Base-by-base conservation (phyloP, 1,140 invertebrate species). In the Drosophila quadrilineata region DNA sequence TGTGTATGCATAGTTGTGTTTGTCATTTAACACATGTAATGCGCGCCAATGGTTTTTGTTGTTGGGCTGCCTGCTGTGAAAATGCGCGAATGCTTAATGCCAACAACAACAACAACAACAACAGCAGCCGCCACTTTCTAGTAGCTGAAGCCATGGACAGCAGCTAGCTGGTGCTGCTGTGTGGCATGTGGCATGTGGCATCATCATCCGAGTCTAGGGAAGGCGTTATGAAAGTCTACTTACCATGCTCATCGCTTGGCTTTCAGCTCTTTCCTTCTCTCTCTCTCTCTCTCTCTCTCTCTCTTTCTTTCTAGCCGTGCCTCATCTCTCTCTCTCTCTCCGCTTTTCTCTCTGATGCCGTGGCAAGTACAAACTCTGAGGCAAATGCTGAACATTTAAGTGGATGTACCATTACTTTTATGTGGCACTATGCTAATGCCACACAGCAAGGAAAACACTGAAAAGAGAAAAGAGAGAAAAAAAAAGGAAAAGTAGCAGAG, bases 1-100 rank as follows among this genome's bases (percentile, higher is more conserved):
- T 31, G 49, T 48, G 56, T 50, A 75, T 71, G 75, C 75, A 80
- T 65, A 82, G 77, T 69, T 77, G 72, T 76, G 58, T 58, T 68
- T 72, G 67, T 60, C 67, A 71, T 63, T 62, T 69, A 65, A 84
- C 76, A 82, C 71, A 76, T 80, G 75, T 82, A 60, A 68, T 68
- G 53, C 70, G 46, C 29, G 52, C 48, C 48, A 70, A 65, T 59
- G 66, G 65, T 53, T 64, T 64, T 71, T 71, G 60, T 54, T 65
- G 52, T 65, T 70, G 45, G 48, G 36, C 41, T 8, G 41, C 54
- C 45, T 68, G 41, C 58, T 63, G 59, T 63, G 53, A 62, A 58
- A 65, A 68, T 28, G 54, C 59, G 70, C 60, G 64, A 67, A 62
- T 67, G 40, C 62, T 67, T 54, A 62, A 67, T 62, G 64, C 57